Evolutionary conservation across 2,113 vertebrate genomes (phyloP), one percentile per base, ranked within the genome.

Genomic region (Thryonomys swinderianus): DNA sequence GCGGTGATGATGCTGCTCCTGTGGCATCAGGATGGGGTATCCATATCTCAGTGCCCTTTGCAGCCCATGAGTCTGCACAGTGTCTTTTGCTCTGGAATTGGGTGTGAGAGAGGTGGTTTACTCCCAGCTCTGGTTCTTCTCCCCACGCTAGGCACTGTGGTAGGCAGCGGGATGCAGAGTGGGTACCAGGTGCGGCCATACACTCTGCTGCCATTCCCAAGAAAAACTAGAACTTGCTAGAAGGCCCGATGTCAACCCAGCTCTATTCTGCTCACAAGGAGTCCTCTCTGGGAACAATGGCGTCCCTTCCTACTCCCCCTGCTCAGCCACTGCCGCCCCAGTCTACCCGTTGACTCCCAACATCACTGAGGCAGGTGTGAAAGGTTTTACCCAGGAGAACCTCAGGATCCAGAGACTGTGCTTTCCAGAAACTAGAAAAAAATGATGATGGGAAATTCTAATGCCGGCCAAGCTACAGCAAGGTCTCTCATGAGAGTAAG

Each of bases 11-110:
- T 81, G 16, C 30, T 88, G 34, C 8, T 4, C 12, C 55, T 9
- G 3, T 45, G 18, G 48, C n/a, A 45, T 27, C 3, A 3, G 12
- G 2, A 34, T 34, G 4, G 1, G 23, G 13, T 16, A 3, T 30
- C 51, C 30, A 10, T 2, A 16, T 6, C 27, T 5, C 16, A 3
- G 0, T 18, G 5, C 51, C 45, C 23, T 79, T 21, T 11, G 3
- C n/a, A 53, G 13, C 37, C 10, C 2, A 20, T 32, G 32, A 37
- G 13, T 45, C 5, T 92, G 27, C 9, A 30, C 7, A 23, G 53
- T 23, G 18, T 8, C 12, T 6, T 1, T 5, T 11, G 27, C 7
- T 12, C 1, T 25, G 87, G 67, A 80, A 59, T 5, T 69, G 18
- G 40, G 18, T 42, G 2, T 53, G 12, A n/a, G 25, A 42, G 32